A percentile compares a stretch with the other conserved stretches of the same genome.
Evolutionary conservation across 1,140 invertebrate species (phyloP).

Genomic region (Idris sp.): DNA sequence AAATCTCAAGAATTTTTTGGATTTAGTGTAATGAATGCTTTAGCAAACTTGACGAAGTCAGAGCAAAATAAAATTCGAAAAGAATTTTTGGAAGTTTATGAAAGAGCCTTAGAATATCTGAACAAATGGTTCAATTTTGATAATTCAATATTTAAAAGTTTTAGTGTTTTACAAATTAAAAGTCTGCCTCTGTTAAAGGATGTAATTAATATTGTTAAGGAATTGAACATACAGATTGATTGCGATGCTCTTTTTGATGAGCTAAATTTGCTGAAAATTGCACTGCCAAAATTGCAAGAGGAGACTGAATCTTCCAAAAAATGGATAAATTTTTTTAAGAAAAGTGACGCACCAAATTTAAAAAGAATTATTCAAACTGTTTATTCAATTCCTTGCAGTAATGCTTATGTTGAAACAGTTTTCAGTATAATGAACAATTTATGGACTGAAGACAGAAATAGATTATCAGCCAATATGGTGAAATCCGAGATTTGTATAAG

Average conservation of each 20-base stretch:
- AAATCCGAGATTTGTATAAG: conserved; percentile 13
- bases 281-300: neutral
- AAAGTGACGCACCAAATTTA: conserved; percentile 11
- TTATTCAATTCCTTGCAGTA: conserved; percentile 29
- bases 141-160: too few relatives aligned
- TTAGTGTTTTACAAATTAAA: too few relatives aligned
- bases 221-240: conserved; percentile 17
- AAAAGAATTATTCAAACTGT: conserved; percentile 26
- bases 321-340: conserved; percentile 6
- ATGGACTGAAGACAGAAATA: conserved; percentile 42
- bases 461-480: conserved; percentile 18
- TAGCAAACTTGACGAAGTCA: neutral
- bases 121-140: too few relatives aligned
- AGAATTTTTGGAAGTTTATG: conserved; percentile 8
- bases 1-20: conserved; percentile 2
- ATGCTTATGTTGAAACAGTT: conserved; percentile 40
- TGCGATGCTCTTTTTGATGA: conserved; percentile 21
- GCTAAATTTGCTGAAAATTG: conserved; percentile 9
- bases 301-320: neutral
- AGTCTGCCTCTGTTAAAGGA: too few relatives aligned
- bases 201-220: too few relatives aligned
- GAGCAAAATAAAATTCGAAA: conserved; percentile 7
- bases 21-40: conserved; percentile 4
- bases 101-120: conserved; percentile 6
- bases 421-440: conserved; percentile 42